phyloP scores from a whole-genome alignment of 2,797 vertebrate genomes.

The Mormyrus hasselquistii region DNA sequence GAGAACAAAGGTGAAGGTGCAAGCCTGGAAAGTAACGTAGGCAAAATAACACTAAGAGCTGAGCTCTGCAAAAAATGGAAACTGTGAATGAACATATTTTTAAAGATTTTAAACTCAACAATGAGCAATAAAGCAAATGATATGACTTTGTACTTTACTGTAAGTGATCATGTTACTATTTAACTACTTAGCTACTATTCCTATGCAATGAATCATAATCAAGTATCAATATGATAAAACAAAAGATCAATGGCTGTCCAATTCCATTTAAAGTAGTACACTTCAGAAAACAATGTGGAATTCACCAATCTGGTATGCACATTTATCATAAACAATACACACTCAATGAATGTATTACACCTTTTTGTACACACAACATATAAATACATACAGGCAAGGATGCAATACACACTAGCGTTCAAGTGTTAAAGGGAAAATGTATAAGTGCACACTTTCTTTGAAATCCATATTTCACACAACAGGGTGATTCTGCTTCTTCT shows the following conservation, averaged over 20 bases:
- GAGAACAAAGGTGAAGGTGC: neutral
- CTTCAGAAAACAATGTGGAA: neutral
- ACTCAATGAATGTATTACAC: neutral
- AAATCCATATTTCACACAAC: neutral
- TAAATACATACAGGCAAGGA: neutral
- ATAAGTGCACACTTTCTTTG: neutral
- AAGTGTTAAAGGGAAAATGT: slow-evolving; percentile 2
- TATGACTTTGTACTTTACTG: no score
- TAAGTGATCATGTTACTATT: neutral
- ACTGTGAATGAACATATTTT: neutral
- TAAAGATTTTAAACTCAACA: neutral
- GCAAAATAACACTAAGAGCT: neutral
- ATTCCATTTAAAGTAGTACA: neutral
- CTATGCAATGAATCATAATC: neutral
- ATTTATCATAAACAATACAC: neutral
- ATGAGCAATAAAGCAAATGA: neutral
- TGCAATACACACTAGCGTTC: neutral
- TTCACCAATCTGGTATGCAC: neutral
- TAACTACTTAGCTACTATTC: neutral
- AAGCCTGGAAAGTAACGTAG: neutral
- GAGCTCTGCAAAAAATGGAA: neutral
- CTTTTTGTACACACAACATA: neutral
- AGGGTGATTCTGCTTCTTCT: neutral
- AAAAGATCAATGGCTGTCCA: neutral
- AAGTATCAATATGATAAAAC: slow-evolving; percentile 3